Base-by-base conservation (phyloP, 35 echinoderm and acorn worm species). In the Nesometra sesokonis region DNA sequence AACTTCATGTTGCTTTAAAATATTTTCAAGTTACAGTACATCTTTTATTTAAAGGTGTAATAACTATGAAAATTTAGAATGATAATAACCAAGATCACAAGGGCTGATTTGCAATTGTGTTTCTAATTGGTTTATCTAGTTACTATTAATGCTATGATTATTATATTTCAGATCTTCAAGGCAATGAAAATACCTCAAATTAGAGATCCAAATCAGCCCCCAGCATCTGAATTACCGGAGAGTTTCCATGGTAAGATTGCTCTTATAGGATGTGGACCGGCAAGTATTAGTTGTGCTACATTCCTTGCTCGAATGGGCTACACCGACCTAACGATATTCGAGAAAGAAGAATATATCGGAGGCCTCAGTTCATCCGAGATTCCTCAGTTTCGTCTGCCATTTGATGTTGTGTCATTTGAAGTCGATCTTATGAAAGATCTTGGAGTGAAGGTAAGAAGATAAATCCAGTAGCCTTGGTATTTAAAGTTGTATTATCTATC, bases 281-380 rank as follows among this genome's bases (percentile, higher is more conserved):
- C 95, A 35, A 91, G 89, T 85, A 93, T 97, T 80, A 97, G 95
- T 78, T 97, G 95, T 82, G 95, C 95, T 31, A 97, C 95, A n/a
- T 97, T 97, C 83, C 89, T 97, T 37, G 95, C 95, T 67, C 86
- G 95, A 21, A 29, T 97, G 77, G 95, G 95, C 13, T 97, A 97
- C 79, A 89, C 82, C 0, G 87, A 97, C 79, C 32, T 97, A 21
- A 97, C 95, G 31, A 84, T 97, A 37, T 97, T 93, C 85, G 95
- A 97, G 87, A 97, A 91, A 34, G 95, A 97, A 81, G 80, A 89
- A n/a, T 97, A 87, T 47, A 97, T 97, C 47, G 95, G 95, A 33
- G 95, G 95, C 9, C 52, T 97, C 19, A 97, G 95, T 82, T 97
- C 95, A 0, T 93, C 95, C 0, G 95, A 97, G 89, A 97, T 97